These are phyloP conservation scores for Henricia sp. DNA, from an alignment of 53 echinoderm and acorn worm species.

Conservation along the genomic window DNA sequence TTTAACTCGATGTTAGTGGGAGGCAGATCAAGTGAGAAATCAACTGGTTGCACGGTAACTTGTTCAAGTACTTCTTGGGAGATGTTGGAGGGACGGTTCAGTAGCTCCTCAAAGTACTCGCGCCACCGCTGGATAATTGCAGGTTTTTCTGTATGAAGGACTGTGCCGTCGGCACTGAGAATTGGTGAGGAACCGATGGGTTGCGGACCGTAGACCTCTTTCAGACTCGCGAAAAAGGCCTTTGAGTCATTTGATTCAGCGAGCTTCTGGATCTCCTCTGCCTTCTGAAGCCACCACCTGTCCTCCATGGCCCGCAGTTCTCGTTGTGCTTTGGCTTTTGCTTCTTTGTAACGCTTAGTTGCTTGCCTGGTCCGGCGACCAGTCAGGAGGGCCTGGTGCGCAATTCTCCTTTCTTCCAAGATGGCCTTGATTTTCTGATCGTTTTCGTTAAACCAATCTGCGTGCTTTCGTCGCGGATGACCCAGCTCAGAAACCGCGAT, in stretches of 20 bases:
- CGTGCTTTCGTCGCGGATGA: slow-evolving; percentile 21
- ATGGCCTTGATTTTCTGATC: slow-evolving; percentile 39
- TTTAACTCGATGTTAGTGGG: neutral
- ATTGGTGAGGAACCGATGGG: neutral
- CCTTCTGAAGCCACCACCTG: slow-evolving; percentile 46
- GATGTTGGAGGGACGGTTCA: slow-evolving; percentile 4
- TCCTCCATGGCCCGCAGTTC: slow-evolving; percentile 14
- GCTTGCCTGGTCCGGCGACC: too few relatives aligned
- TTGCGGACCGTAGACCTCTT: slow-evolving; percentile 21
- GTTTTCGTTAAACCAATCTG: slow-evolving; percentile 63
- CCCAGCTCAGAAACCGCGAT: too few relatives aligned
- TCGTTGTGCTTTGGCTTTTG: neutral
- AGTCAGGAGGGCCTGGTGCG: slow-evolving; percentile 15
- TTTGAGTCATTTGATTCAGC: slow-evolving; percentile 29
- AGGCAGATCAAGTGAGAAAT: too few relatives aligned
- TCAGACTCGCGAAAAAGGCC: slow-evolving; percentile 6
- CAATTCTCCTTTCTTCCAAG: slow-evolving; percentile 38
- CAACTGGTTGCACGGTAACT: too few relatives aligned
- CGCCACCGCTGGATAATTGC: slow-evolving; percentile 4
- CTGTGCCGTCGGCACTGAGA: slow-evolving; percentile 8
- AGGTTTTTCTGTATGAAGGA: slow-evolving; percentile 2
- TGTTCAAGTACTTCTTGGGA: neutral
- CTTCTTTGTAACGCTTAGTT: too few relatives aligned
- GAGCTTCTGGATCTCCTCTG: slow-evolving; percentile 30
- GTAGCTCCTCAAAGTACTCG: slow-evolving; percentile 40